A percentile compares a stretch with the other conserved stretches of the same genome.
Evolutionary conservation across 2,113 vertebrate genomes (phyloP).

Genomic region (Hepsetus odoe): DNA sequence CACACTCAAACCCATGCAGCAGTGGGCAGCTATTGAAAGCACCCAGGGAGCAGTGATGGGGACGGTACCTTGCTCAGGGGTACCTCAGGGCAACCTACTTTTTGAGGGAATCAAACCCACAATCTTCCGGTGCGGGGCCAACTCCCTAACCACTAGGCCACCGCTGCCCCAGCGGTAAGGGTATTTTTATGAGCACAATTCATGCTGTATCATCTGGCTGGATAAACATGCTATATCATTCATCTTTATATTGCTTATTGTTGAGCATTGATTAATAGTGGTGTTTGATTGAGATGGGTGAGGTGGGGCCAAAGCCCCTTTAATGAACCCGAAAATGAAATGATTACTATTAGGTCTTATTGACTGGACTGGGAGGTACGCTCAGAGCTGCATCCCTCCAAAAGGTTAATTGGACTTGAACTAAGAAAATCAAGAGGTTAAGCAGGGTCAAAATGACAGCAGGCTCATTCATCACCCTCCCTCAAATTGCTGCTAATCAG

Average conservation of each 20-base stretch:
- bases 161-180: no score
- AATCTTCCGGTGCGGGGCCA: no score
- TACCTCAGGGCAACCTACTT: no score
- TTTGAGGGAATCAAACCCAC: no score
- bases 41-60: no score
- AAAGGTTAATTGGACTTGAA: conserved; percentile 99
- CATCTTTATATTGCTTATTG: conserved; percentile 75
- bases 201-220: neutral
- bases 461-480: conserved; percentile 85
- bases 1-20: no score
- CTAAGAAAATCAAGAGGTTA: conserved; percentile 98
- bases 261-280: conserved; percentile 85
- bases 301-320: conserved; percentile 84
- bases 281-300: conserved; percentile 86
- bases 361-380: conserved; percentile 88
- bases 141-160: no score
- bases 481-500: conserved; percentile 89
- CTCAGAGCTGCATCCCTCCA: conserved; percentile 85
- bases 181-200: neutral
- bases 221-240: conserved; percentile 66
- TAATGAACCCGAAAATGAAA: conserved; percentile 97
- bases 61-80: no score
- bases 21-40: no score
- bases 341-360: conserved; percentile 90
- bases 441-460: conserved; percentile 89